Evolutionary conservation across 2,113 vertebrate genomes (phyloP).

Genomic region (Enhydra lutris): DNA sequence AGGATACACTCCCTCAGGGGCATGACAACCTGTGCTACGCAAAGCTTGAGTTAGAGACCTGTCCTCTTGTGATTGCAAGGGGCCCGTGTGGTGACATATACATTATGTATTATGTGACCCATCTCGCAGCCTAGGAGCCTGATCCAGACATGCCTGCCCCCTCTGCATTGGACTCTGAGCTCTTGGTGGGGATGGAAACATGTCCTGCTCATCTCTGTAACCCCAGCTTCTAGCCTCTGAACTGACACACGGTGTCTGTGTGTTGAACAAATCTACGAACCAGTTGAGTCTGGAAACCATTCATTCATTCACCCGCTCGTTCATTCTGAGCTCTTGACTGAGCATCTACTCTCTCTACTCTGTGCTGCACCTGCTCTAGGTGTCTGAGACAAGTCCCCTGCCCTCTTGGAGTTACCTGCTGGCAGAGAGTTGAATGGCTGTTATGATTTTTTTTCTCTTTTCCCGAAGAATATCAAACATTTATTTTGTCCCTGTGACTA

Average conservation of each 20-base stretch:
- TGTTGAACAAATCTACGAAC: neutral
- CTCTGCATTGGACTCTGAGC: neutral
- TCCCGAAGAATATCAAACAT: neutral
- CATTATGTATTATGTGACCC: rapidly evolving
- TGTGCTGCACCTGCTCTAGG: neutral
- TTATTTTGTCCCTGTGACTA: neutral
- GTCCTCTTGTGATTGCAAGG: neutral
- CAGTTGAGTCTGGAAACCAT: neutral
- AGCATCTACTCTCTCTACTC: neutral
- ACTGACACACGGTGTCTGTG: neutral
- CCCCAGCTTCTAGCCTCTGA: neutral
- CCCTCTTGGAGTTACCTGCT: neutral
- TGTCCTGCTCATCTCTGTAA: neutral
- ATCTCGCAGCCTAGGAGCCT: neutral
- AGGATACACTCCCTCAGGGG: neutral
- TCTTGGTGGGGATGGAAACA: neutral
- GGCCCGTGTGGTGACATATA: neutral
- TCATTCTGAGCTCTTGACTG: neutral
- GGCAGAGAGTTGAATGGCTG: neutral
- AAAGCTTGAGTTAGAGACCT: neutral
- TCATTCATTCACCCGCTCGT: neutral
- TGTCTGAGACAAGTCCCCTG: neutral
- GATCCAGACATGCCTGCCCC: neutral
- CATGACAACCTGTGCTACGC: neutral
- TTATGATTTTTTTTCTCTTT: neutral